Conservation (phyloP, 2,113 vertebrate genomes). For the Siniperca chuatsi region DNA sequence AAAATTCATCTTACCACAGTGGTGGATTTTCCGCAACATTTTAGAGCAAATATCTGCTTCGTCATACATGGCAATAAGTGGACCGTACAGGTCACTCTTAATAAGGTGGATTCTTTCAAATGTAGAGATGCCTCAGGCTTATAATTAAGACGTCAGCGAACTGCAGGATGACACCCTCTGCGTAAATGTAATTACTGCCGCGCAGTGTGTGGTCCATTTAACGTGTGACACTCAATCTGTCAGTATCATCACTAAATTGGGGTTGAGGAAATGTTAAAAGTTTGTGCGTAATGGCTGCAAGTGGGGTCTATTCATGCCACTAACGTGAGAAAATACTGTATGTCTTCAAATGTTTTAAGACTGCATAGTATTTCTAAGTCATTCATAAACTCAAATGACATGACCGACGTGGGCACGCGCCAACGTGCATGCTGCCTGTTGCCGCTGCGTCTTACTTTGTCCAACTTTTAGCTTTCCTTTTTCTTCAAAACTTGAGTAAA, state of each 20-base stretch:
- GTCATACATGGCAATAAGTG: background rate
- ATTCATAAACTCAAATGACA: background rate
- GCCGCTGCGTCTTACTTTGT: too few relatives aligned
- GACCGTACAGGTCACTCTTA: background rate
- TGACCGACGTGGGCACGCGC: background rate
- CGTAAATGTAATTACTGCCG: slow-evolving; percentile 27
- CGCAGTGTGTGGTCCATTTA: slow-evolving; percentile 53
- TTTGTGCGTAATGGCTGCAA: background rate
- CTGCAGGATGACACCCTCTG: slow-evolving; percentile 19
- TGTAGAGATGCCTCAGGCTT: background rate
- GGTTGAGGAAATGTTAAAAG: background rate
- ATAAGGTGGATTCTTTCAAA: background rate
- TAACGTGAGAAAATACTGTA: background rate
- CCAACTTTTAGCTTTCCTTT: too few relatives aligned
- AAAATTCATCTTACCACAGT: background rate
- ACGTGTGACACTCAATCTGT: background rate
- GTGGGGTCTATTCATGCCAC: background rate
- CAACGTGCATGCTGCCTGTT: too few relatives aligned
- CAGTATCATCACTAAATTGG: background rate
- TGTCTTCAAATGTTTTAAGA: background rate
- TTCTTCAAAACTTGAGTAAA: too few relatives aligned
- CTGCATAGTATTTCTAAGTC: background rate
- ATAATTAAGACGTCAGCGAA: slow-evolving; percentile 24
- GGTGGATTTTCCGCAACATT: background rate
- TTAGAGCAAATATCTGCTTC: too few relatives aligned